Base-by-base conservation (phyloP, 1,140 invertebrate species). In the Zelostemma sp. region DNA sequence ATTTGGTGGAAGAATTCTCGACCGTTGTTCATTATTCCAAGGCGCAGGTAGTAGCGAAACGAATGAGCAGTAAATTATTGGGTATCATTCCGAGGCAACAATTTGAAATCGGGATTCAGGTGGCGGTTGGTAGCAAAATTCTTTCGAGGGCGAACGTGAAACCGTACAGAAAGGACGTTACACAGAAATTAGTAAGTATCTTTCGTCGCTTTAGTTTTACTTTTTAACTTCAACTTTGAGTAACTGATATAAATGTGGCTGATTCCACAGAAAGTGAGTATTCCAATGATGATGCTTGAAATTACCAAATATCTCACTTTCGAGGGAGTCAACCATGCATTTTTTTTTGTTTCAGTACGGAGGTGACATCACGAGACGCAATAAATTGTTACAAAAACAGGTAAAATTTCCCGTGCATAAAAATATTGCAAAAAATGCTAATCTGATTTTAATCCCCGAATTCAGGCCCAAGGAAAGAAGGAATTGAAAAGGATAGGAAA, bases 401-500 rank as follows among this genome's bases (percentile, higher is more conserved):
- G n/a, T n/a, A n/a, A n/a, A n/a, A n/a, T n/a, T n/a, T n/a, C n/a
- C n/a, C n/a, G n/a, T n/a, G n/a, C n/a, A n/a, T n/a, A n/a, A n/a
- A n/a, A n/a, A n/a, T n/a, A n/a, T n/a, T n/a, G n/a, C n/a, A n/a
- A n/a, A n/a, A n/a, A n/a, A n/a, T n/a, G n/a, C n/a, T n/a, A n/a
- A n/a, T n/a, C n/a, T n/a, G n/a, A n/a, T n/a, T n/a, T n/a, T n/a
- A n/a, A n/a, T n/a, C n/a, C n/a, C n/a, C n/a, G n/a, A n/a, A n/a
- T n/a, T n/a, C n/a, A n/a, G 86, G 89, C 92, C 1, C 95, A 97
- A 77, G 97, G 97, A 5, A 99, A 99, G 81, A 95, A 95, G 80
- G 91, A 91, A 84, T 92, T 99, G 92, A 90, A 92, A 78, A 91
- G 91, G 88, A 88, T 97, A 60, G 97, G 95, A 35, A 96, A 95